Conservation (phyloP, 2,888 invertebrate species). For the Patella pellucida region DNA sequence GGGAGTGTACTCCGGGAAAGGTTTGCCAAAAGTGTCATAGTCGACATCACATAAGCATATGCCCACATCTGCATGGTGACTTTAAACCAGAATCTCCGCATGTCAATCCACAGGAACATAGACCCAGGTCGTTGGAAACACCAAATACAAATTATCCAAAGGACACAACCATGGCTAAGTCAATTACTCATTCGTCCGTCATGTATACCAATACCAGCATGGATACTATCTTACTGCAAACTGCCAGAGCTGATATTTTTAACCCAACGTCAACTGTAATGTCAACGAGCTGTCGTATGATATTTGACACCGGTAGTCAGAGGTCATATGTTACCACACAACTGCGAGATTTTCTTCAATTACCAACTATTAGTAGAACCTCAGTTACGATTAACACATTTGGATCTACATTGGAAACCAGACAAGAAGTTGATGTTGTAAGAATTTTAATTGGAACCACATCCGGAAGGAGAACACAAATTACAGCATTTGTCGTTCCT, state of each 20-base stretch:
- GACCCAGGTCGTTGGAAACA: no score
- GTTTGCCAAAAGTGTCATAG: background rate
- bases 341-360: background rate
- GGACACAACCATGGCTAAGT: no score
- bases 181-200: background rate
- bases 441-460: background rate
- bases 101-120: no score
- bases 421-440: background rate
- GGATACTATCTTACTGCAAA: background rate
- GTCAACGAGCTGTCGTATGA: background rate
- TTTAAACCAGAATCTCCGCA: no score
- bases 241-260: background rate
- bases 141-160: no score
- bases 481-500: background rate
- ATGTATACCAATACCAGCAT: background rate
- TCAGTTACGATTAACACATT: background rate
- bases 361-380: background rate
- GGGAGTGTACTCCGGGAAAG: background rate
- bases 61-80: background rate
- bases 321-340: background rate
- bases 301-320: background rate
- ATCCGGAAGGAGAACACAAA: background rate
- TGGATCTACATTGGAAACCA: background rate
- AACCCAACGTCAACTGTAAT: background rate
- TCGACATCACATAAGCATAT: background rate